Evolutionary conservation across 2,797 vertebrate genomes (phyloP).

Genomic region (Forpus xanthops): DNA sequence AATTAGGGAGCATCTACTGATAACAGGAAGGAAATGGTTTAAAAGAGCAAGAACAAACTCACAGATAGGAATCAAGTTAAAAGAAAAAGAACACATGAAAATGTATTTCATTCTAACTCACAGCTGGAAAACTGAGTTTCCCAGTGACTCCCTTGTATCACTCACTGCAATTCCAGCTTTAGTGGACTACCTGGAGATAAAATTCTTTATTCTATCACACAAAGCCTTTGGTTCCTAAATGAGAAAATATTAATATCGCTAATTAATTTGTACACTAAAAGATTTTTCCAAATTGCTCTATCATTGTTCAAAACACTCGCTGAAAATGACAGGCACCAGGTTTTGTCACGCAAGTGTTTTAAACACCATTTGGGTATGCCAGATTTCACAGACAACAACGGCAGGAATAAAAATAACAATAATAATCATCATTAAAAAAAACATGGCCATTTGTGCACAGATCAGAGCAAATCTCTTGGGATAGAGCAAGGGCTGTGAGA

Average conservation of each 20-base stretch:
- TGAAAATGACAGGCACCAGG: background rate
- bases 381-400: background rate
- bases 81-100: background rate
- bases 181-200: background rate
- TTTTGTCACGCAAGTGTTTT: background rate
- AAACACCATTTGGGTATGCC: rapidly evolving
- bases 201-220: slow-evolving; percentile 1
- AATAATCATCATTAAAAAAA: background rate
- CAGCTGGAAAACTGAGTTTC: background rate
- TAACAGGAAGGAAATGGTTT: slow-evolving; percentile 49
- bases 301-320: background rate
- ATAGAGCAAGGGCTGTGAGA: background rate
- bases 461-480: background rate
- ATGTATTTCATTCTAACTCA: background rate
- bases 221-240: background rate
- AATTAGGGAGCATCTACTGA: slow-evolving; percentile 65
- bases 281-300: background rate
- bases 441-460: background rate
- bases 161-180: background rate
- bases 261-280: background rate
- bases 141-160: slow-evolving; percentile 19
- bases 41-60: slow-evolving; percentile 20
- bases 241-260: background rate
- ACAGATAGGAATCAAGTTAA: background rate
- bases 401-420: background rate